These are phyloP conservation scores for Lacerta agilis DNA, from an alignment of 2,797 vertebrate genomes.

Conservation along the genomic window DNA sequence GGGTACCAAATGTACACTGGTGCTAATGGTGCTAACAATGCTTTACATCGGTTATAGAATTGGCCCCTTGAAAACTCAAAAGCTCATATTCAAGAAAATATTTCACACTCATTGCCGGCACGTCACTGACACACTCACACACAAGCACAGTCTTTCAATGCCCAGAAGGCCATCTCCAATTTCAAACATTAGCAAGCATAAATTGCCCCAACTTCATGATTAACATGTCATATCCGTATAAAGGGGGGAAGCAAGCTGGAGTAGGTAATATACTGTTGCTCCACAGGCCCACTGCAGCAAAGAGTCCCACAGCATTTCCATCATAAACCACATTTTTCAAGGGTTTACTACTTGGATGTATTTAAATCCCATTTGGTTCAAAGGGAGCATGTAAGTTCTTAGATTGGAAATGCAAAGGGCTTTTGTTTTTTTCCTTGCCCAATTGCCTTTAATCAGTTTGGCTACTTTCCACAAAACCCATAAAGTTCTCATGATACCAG, in stretches of 20 bases:
- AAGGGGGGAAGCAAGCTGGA: conserved; percentile 41
- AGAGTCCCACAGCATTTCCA: conserved; percentile 61
- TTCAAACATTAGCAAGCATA: conserved; percentile 49
- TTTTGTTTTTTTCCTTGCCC: conserved; percentile 27
- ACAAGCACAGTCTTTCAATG: conserved; percentile 12
- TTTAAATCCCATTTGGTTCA: conserved; percentile 67
- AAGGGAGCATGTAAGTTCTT: conserved; percentile 65
- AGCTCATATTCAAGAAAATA: conserved; percentile 25
- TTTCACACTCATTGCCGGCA: conserved; percentile 17
- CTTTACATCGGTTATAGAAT: conserved; percentile 4
- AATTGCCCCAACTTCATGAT: conserved; percentile 38
- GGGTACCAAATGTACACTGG: neutral
- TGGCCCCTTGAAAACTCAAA: neutral
- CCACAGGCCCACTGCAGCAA: conserved; percentile 38
- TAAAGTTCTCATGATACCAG: conserved; percentile 67
- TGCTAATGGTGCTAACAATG: conserved; percentile 5
- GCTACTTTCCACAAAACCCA: conserved; percentile 63
- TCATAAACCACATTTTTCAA: conserved; percentile 68
- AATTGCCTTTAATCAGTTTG: conserved; percentile 49
- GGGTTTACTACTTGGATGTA: conserved; percentile 70
- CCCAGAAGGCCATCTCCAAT: conserved; percentile 21
- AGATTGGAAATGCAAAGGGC: conserved; percentile 25
- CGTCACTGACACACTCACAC: conserved; percentile 7
- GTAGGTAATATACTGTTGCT: conserved; percentile 41
- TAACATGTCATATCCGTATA: conserved; percentile 47